Evolutionary conservation across 2,113 vertebrate genomes (phyloP), one percentile per base, ranked within the genome.

Genomic region (Eurypyga helias): DNA sequence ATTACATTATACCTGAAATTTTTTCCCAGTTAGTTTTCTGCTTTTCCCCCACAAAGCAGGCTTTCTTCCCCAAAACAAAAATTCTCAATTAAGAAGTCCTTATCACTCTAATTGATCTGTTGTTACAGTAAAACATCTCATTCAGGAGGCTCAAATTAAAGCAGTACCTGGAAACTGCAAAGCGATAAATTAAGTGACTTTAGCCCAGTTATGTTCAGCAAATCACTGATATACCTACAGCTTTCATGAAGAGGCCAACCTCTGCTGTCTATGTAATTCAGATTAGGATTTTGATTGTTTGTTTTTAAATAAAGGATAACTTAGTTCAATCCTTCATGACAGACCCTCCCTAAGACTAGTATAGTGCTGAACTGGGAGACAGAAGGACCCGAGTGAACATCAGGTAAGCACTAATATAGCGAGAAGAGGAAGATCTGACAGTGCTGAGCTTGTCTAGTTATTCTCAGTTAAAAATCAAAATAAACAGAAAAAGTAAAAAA

Each of bases 61-160:
- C 8, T 3, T 87, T 87, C 54, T 83, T 57, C 11, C 28, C 8
- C 20, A 52, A 78, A 73, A 46, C 8, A 46, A 14, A 65, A 61
- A 34, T 2, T 9, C 28, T 75, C 31, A 21, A 16, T 60, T 83
- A 60, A 62, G 55, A 73, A 70, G 7, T 57, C 28, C 14, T 61
- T 34, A 10, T 21, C 33, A 49, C 13, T 66, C 0, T n/a, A 0
- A 36, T 1, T 75, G 12, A 38, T 64, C 57, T 72, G 17, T 31
- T 72, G 46, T 62, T 80, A 49, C 20, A 72, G 19, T 34, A 62
- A 86, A 82, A 87, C 13, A 33, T 49, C 78, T 86, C 81, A 78
- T 58, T 93, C 60, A 84, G 67, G 31, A 64, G 41, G 51, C 49
- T 82, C 60, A 90, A 92, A 95, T 90, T 92, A 94, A 92, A 94